Evolutionary conservation across 1,140 invertebrate genomes (phyloP).

Genomic region (Drosophila littoralis): DNA sequence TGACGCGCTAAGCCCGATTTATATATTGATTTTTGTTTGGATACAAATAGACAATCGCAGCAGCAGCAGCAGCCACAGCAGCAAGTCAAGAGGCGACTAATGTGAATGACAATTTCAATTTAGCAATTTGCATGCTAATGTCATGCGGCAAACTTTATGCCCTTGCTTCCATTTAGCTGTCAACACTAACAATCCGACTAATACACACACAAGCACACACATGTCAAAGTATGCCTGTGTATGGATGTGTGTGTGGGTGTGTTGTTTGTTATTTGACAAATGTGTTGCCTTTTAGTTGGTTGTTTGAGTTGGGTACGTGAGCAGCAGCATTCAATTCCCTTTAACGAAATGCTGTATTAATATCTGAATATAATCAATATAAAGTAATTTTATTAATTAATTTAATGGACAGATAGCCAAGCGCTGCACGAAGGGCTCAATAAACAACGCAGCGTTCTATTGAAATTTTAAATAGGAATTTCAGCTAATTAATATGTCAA

Average conservation of each 20-base stretch:
- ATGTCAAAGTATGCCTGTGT: conserved; percentile 6
- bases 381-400: not conserved
- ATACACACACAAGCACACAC: conserved; percentile 18
- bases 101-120: conserved; percentile 82
- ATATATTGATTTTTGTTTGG: conserved; percentile 56
- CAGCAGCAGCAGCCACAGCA: conserved; percentile 11
- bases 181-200: conserved; percentile 31
- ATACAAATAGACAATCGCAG: too few species aligned
- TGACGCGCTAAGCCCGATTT: conserved; percentile 58
- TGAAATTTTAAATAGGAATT: too few species aligned
- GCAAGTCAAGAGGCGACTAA: conserved; percentile 71
- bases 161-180: conserved; percentile 59
- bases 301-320: conserved; percentile 17
- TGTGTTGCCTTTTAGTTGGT: conserved; percentile 45
- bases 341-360: not conserved
- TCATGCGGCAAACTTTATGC: conserved; percentile 52
- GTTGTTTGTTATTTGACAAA: conserved; percentile 69
- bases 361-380: conserved; percentile 7
- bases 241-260: conserved; percentile 1
- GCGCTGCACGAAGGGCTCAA: not conserved
- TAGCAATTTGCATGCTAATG: conserved; percentile 80
- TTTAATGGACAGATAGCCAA: not conserved
- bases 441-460: too few species aligned
- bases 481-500: too few species aligned
- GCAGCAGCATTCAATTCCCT: not conserved